phyloP scores from a whole-genome alignment of 1,140 invertebrate species.

The Brachionus angularis region DNA sequence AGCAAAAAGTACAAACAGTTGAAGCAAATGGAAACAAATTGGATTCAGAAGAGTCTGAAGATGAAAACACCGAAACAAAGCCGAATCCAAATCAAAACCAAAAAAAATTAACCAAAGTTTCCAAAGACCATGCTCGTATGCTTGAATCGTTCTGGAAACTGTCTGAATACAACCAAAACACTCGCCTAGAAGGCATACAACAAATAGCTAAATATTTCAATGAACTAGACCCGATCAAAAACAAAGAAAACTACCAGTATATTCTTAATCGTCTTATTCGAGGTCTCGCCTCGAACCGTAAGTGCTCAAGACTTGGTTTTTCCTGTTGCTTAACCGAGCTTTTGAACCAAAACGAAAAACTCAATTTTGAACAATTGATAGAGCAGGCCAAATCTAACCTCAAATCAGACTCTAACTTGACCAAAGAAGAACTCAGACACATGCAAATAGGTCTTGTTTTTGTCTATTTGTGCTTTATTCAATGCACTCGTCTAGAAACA shows the following conservation, averaged over 20 bases:
- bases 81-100: conserved; percentile 18
- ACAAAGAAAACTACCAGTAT: conserved; percentile 3
- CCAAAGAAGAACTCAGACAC: conserved; percentile 28
- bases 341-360: background rate
- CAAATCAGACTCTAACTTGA: background rate
- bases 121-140: conserved; percentile 24
- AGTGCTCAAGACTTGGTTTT: conserved; percentile 27
- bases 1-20: too few relatives aligned
- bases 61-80: too few relatives aligned
- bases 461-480: conserved; percentile 22
- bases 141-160: conserved; percentile 41
- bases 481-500: background rate
- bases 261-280: conserved; percentile 16
- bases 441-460: conserved; percentile 43
- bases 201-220: conserved; percentile 6
- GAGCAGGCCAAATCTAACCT: conserved; percentile 16
- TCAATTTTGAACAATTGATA: conserved; percentile 12
- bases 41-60: too few relatives aligned
- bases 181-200: conserved; percentile 8
- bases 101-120: background rate
- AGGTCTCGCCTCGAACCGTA: conserved; percentile 37
- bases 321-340: conserved; percentile 20
- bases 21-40: too few relatives aligned
- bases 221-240: conserved; percentile 19
- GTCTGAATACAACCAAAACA: conserved; percentile 38